These are phyloP conservation scores for Megalops atlanticus DNA, from an alignment of 2,113 vertebrate genomes.

Conservation along the genomic window DNA sequence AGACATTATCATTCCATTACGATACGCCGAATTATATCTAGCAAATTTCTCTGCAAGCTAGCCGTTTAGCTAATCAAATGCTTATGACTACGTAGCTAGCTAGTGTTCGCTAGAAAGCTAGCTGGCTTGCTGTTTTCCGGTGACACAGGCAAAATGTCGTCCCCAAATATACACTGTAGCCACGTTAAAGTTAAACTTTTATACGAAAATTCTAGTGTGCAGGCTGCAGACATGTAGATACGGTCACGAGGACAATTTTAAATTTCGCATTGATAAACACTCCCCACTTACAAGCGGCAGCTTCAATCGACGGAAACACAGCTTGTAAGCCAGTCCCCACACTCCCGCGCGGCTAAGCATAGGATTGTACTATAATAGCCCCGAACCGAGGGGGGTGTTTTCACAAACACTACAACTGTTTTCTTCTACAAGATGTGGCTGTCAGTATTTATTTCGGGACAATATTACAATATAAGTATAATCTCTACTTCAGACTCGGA, in stretches of 20 bases:
- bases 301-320: not conserved
- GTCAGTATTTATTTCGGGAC: not conserved
- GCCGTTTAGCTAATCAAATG: conserved; percentile 1
- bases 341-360: conserved; percentile 17
- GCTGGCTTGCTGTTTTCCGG: too few relatives aligned
- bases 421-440: not conserved
- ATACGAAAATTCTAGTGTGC: not conserved
- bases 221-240: not conserved
- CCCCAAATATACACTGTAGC: not conserved
- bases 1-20: not conserved
- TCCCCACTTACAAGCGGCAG: not conserved
- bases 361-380: not conserved
- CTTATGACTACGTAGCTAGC: conserved; percentile 4
- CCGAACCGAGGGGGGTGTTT: not conserved
- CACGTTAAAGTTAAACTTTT: not conserved
- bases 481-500: not conserved
- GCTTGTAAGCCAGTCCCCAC: not conserved
- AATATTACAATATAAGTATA: not conserved
- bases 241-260: not conserved
- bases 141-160: not conserved
- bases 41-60: not conserved
- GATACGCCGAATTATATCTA: not conserved
- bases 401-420: not conserved
- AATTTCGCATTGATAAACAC: not conserved
- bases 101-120: too few relatives aligned